Evolutionary conservation across 1,140 invertebrate genomes (phyloP), one percentile per base, ranked within the genome.

Genomic region (Cydia fagiglandana): DNA sequence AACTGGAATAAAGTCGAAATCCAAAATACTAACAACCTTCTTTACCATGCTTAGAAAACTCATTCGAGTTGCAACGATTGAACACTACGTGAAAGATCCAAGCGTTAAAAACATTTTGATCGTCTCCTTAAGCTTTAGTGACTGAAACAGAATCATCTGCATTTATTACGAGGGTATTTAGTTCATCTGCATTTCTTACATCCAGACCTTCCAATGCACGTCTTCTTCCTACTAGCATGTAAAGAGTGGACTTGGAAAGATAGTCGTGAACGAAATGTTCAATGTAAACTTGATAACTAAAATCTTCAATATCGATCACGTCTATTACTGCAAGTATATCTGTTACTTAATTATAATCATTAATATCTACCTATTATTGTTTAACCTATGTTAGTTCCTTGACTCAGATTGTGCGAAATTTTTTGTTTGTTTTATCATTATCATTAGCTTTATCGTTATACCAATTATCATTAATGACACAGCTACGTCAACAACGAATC

Each of bases 361-460:
- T 84, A 87, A 73, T 30, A 81, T 83, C 87, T 80, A 85, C 78
- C 83, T 90, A 89, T 85, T 83, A 85, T 84, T 80, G 84, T 90
- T 90, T 88, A 74, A 73, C 80, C 85, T 91, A 92, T 83, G 78
- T 90, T 89, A 90, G 83, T 90, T 90, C 84, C 86, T 90, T 88
- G 85, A 89, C 77, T 91, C 83, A 83, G 84, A 88, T 92, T 92
- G 91, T 92, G 91, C 91, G 91, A 91, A 88, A 76, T 87, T 90
- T 70, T 87, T 88, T 83, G 80, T 90, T 90, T 88, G 80, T 86
- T 85, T 85, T 83, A 85, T 86, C 73, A 82, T 86, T 84, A 88
- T 83, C 76, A 82, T 86, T 88, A 90, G 79, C 74, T 85, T 84
- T 82, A 81, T 77, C 70, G 79, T 80, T 81, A 83, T 85, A 88